A percentile compares a stretch with the other conserved stretches of the same genome.
These are phyloP conservation scores for Melolontha melolontha DNA, from an alignment of 2,888 invertebrate species.

Conservation along the genomic window DNA sequence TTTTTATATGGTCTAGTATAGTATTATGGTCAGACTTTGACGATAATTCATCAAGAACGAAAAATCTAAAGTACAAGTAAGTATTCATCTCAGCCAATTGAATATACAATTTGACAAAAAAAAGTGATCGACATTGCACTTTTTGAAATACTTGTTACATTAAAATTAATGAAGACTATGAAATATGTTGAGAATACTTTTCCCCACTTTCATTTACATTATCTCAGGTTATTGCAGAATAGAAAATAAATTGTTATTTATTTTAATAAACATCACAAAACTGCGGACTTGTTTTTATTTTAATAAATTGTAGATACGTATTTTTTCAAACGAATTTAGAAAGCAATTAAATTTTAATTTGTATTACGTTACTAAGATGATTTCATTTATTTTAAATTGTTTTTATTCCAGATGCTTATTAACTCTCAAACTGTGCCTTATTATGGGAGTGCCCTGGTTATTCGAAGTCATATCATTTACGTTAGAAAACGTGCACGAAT, in stretches of 20 bases:
- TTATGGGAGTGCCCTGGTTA: constrained; percentile 80
- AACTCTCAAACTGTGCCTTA: constrained; percentile 74
- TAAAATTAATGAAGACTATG: too few relatives aligned
- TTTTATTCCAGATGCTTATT: constrained; percentile 69
- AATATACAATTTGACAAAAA: not conserved
- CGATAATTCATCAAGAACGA: constrained; percentile 57
- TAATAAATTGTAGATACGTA: too few relatives aligned
- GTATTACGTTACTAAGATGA: too few relatives aligned
- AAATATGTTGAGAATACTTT: too few relatives aligned
- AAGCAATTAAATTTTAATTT: too few relatives aligned
- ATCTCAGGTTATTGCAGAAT: too few relatives aligned
- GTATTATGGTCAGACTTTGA: constrained; percentile 70
- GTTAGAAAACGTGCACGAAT: constrained; percentile 50
- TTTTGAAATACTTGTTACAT: not conserved
- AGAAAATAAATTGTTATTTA: too few relatives aligned
- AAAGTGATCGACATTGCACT: constrained; percentile 6
- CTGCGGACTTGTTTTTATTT: too few relatives aligned
- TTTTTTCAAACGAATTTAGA: too few relatives aligned
- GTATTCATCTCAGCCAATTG: not conserved
- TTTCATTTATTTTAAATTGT: not conserved
- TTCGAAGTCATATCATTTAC: constrained; percentile 72
- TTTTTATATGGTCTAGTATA: constrained; percentile 72
- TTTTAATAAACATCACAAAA: too few relatives aligned
- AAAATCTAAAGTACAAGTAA: constrained; percentile 69
- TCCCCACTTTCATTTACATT: too few relatives aligned